These are phyloP conservation scores for Orthosia gothica DNA, from an alignment of 2,888 invertebrate species.

Conservation along the genomic window DNA sequence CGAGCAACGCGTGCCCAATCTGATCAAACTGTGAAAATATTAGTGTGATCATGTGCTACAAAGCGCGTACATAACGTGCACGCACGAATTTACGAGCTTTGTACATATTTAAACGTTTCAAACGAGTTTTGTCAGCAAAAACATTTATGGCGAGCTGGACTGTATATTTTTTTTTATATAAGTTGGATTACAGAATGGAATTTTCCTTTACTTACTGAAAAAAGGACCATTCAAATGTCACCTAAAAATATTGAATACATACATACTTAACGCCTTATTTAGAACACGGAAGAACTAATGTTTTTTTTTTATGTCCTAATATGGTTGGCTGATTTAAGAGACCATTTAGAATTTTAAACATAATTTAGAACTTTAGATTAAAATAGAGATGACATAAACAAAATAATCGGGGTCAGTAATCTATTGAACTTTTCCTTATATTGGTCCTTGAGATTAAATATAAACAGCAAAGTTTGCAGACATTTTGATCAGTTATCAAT, in stretches of 20 bases:
- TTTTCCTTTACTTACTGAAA: constrained; percentile 16
- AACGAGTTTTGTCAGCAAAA: constrained; percentile 62
- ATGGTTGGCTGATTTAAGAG: constrained; percentile 41
- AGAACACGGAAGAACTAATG: constrained; percentile 56
- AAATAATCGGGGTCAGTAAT: constrained; percentile 12
- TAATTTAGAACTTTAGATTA: constrained; percentile 14
- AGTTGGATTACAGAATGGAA: constrained; percentile 5
- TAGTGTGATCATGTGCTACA: constrained; percentile 74
- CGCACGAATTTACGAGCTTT: constrained; percentile 70
- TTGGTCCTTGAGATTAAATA: constrained; percentile 1
- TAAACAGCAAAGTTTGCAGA: not conserved
- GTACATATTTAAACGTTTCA: constrained; percentile 66
- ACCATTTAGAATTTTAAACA: constrained; percentile 8
- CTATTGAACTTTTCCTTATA: constrained; percentile 4
- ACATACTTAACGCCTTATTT: constrained; percentile 24
- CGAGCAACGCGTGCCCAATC: constrained; percentile 82
- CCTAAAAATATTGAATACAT: not conserved
- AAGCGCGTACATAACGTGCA: constrained; percentile 61
- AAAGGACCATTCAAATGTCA: not conserved
- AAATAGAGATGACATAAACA: constrained; percentile 22
- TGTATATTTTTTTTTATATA: constrained; percentile 16
- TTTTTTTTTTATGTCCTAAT: constrained; percentile 47
- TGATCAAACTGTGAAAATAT: constrained; percentile 88
- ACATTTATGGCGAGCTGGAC: constrained; percentile 31
- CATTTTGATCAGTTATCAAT: constrained; percentile 29